Conservation (phyloP, 2,113 vertebrate genomes). For the Coptodon bakossiorum region DNA sequence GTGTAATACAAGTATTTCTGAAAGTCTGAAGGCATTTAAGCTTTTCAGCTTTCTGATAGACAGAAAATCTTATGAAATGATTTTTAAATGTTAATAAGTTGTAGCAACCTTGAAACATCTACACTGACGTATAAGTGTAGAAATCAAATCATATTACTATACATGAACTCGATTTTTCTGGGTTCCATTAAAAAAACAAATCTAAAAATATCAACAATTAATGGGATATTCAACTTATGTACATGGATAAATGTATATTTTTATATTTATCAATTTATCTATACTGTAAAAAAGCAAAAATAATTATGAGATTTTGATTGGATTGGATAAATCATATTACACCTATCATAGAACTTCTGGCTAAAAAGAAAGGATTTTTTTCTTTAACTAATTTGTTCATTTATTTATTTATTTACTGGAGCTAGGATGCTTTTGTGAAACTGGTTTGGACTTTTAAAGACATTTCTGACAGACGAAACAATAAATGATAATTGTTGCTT, state of each 20-base stretch:
- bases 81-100: background rate
- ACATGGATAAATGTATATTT: background rate
- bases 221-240: background rate
- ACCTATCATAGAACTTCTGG: background rate
- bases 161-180: background rate
- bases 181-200: background rate
- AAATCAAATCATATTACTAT: background rate
- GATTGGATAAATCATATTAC: background rate
- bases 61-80: background rate
- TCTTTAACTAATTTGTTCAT: background rate
- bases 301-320: background rate
- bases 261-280: background rate
- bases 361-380: background rate
- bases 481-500: background rate
- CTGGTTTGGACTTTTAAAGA: background rate
- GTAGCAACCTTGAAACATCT: background rate
- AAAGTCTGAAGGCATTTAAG: background rate
- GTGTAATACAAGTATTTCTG: background rate
- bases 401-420: background rate
- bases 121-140: background rate
- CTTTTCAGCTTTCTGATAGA: background rate
- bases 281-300: background rate
- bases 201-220: background rate
- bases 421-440: background rate
- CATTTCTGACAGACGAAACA: background rate